phyloP scores from a whole-genome alignment of 2,888 invertebrate genomes.

The Patella caerulea region DNA sequence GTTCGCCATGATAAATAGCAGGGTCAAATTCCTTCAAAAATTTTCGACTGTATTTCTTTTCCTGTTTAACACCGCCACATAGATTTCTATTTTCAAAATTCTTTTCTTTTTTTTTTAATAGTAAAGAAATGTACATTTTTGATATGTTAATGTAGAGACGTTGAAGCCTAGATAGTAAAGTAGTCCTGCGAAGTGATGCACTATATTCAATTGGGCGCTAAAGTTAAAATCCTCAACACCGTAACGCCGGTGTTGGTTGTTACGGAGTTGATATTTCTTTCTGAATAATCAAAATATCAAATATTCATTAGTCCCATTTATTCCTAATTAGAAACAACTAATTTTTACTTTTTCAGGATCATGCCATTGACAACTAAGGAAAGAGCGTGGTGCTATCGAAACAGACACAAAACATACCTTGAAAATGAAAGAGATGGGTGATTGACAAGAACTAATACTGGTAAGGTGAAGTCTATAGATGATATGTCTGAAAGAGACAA shows the following conservation, averaged over 20 bases:
- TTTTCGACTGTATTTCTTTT: neutral
- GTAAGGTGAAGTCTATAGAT: neutral
- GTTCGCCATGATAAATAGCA: too few species aligned
- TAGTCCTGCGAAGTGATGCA: neutral
- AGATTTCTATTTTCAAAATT: neutral
- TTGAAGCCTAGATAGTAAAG: neutral
- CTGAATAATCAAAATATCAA: neutral
- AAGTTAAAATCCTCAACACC: neutral
- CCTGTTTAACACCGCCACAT: neutral
- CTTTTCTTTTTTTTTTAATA: neutral
- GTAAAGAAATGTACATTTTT: neutral
- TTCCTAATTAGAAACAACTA: too few species aligned
- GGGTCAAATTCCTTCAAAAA: too few species aligned
- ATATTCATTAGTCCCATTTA: neutral
- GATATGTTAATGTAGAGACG: neutral
- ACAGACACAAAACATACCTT: neutral
- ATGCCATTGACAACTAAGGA: neutral
- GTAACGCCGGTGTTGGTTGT: too few species aligned
- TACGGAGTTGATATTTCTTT: neutral
- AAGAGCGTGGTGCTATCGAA: neutral
- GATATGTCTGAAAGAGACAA: neutral
- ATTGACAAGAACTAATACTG: neutral
- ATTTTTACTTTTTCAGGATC: too few species aligned
- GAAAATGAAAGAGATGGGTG: neutral
- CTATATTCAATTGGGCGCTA: neutral